Percentiles rank a stretch among this genome's conserved stretches.
Evolutionary conservation across 2,888 invertebrate genomes (phyloP).

Genomic region (Drosophila sordidula): DNA sequence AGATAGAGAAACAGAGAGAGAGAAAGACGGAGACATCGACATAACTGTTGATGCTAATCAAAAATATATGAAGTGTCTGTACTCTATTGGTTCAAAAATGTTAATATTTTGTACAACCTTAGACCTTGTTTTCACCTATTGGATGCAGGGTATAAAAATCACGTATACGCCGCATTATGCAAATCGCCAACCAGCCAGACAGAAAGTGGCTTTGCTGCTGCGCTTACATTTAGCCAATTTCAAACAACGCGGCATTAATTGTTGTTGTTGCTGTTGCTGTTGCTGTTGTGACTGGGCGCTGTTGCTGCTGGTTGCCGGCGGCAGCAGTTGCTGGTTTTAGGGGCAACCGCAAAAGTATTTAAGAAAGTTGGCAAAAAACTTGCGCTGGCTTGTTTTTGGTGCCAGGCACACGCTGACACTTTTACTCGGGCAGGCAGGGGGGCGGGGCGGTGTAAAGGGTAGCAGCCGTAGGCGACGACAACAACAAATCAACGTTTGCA

Average conservation of each 20-base stretch:
- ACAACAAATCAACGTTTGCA: constrained; percentile 17
- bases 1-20: too few relatives aligned
- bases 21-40: too few relatives aligned
- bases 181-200: constrained; percentile 1
- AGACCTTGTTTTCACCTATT: too few relatives aligned
- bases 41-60: too few relatives aligned
- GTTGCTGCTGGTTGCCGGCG: constrained; percentile 9
- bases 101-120: too few relatives aligned
- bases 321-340: constrained; percentile 13
- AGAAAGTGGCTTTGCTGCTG: constrained; percentile 18
- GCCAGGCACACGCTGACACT: constrained; percentile 78
- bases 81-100: too few relatives aligned
- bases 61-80: too few relatives aligned
- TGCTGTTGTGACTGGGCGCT: constrained; percentile 10
- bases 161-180: constrained; percentile 66
- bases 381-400: constrained; percentile 48
- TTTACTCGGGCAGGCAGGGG: constrained; percentile 59
- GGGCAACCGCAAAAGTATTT: constrained; percentile 74
- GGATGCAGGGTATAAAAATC: constrained; percentile 30
- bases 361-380: constrained; percentile 68
- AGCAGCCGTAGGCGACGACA: constrained; percentile 1
- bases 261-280: constrained; percentile 36
- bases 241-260: constrained; percentile 61
- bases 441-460: background rate
- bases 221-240: constrained; percentile 59